These are phyloP conservation scores for Reinhardtius hippoglossoides DNA, from an alignment of 2,113 vertebrate genomes.

Conservation along the genomic window DNA sequence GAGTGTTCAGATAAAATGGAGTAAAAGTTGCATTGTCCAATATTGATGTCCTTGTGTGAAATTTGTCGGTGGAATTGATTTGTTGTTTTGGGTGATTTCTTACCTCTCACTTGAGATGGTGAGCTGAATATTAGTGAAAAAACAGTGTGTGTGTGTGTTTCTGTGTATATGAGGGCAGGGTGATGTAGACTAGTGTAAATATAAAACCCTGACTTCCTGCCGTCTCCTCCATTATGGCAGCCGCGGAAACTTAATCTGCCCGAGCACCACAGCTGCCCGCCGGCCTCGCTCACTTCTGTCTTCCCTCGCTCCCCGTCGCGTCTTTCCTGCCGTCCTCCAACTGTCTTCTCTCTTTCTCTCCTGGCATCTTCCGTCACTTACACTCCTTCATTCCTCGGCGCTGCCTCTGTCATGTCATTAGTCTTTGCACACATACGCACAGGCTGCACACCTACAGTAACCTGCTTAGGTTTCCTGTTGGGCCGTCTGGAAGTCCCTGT, in stretches of 20 bases:
- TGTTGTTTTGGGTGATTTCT: not conserved
- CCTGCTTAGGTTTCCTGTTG: constrained; percentile 35
- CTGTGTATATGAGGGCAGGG: constrained; percentile 54
- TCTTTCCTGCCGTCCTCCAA: constrained; percentile 21
- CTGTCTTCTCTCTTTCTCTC: constrained; percentile 14
- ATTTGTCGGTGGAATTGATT: not conserved
- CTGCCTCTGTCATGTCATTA: constrained; percentile 7
- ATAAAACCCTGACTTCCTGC: constrained; percentile 81
- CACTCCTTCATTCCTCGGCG: constrained; percentile 14
- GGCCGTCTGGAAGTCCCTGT: constrained; percentile 23
- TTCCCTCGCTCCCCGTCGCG: constrained; percentile 16
- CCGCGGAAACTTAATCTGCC: constrained; percentile 79
- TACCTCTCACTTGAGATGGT: not conserved
- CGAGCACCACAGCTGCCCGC: constrained; percentile 51
- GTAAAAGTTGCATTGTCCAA: not conserved
- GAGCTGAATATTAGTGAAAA: constrained; percentile 23
- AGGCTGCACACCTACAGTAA: not conserved
- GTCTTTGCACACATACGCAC: constrained; percentile 12
- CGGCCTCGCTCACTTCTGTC: constrained; percentile 47
- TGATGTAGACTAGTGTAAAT: constrained; percentile 82
- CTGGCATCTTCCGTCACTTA: constrained; percentile 9
- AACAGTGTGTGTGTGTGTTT: not conserved
- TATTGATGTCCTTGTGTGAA: not conserved
- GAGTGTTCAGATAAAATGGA: not conserved
- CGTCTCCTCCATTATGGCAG: constrained; percentile 76